These are phyloP conservation scores for Cydia fagiglandana DNA, from an alignment of 1,140 invertebrate genomes.

Conservation along the genomic window DNA sequence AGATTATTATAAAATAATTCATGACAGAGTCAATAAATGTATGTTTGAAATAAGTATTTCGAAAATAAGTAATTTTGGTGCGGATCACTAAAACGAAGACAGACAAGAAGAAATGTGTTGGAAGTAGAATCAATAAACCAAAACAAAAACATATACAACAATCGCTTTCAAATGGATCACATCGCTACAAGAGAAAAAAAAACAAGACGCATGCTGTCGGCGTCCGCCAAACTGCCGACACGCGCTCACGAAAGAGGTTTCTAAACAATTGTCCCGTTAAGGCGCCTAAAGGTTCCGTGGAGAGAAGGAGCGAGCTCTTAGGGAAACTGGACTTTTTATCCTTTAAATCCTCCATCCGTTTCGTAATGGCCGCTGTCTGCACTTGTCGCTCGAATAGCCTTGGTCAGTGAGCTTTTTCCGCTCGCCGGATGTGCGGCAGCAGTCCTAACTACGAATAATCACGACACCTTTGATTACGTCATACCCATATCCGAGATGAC, in stretches of 20 bases:
- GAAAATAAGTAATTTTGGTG: not conserved
- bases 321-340: constrained; percentile 8
- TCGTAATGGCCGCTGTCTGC: not conserved
- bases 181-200: not conserved
- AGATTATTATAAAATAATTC: not conserved
- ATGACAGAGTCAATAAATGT: too few relatives aligned
- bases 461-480: not conserved
- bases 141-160: constrained; percentile 2
- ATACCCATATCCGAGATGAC: too few relatives aligned
- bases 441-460: constrained; percentile 3
- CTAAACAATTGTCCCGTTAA: not conserved
- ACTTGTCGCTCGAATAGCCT: not conserved
- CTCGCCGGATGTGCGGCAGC: not conserved
- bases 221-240: not conserved
- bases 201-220: not conserved
- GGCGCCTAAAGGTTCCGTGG: not conserved
- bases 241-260: not conserved
- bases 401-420: not conserved
- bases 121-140: not conserved
- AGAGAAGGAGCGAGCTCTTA: not conserved
- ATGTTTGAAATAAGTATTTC: too few relatives aligned
- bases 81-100: too few relatives aligned
- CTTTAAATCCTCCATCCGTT: not conserved
- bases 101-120: not conserved
- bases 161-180: not conserved